Evolutionary conservation across 2,797 vertebrate genomes (phyloP), one percentile per base, ranked within the genome.

Genomic region (Protonibea diacanthus): DNA sequence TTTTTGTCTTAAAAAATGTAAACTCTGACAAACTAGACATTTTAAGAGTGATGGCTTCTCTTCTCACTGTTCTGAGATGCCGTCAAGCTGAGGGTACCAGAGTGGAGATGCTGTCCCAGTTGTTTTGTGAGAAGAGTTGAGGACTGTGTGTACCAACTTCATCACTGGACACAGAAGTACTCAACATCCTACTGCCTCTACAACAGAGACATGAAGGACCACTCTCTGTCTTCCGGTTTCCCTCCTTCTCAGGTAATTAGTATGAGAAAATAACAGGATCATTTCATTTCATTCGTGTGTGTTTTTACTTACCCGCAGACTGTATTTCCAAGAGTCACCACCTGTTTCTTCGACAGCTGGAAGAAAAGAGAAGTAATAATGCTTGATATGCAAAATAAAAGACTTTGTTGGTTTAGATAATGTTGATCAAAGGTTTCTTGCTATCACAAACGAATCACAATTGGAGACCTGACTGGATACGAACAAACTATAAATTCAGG

Each of bases 261-360:
- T 21, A 10, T 17, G 6, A 40, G 15, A 23, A 59, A 15, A 49
- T 10, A 40, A 45, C 4, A 52, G 5, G 21, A 61, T 38, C 0
- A 33, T 64, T 59, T 61, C 17, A 5, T n/a, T n/a, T n/a, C n/a
- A n/a, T n/a, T n/a, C 18, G 10, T 47, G 27, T 18, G 5, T 25
- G n/a, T 13, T 14, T 71, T 61, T 47, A 96, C 97, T 96, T 93
- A 99, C 98, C 93, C 97, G 93, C 48, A 99, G 94, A 94, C 97
- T 99, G 85, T 99, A 99, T 87, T 99, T 99, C 97, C 98, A 99
- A 58, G 98, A 99, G 94, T 99, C 98, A 15, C 98, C 98, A 85
- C 98, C 98, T 13, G 96, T 97, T 93, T 99, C 98, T 94, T 99
- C 98, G 71, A 97, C 97, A 91, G 97, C 98, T 99, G 76, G 25